Conservation (phyloP, 2,797 vertebrate genomes). For the Smutsia temminckii region DNA sequence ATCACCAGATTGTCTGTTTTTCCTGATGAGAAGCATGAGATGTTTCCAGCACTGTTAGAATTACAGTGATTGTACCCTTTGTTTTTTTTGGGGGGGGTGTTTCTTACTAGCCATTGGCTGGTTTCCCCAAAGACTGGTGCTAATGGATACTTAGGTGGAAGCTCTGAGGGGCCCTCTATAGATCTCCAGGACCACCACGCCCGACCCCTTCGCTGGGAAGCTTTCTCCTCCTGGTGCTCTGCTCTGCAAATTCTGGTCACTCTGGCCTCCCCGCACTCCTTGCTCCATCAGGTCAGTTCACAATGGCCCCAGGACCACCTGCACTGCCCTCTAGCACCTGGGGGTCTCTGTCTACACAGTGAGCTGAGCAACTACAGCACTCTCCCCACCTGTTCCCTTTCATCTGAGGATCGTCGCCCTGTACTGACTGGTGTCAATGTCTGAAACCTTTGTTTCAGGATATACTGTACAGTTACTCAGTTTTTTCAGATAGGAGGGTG, state of each 20-base stretch:
- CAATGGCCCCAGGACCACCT: too few relatives aligned
- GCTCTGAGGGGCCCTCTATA: too few relatives aligned
- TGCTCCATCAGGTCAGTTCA: not conserved
- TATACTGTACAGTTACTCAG: not conserved
- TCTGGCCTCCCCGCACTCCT: not conserved
- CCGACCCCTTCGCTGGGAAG: not conserved
- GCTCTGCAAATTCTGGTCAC: not conserved
- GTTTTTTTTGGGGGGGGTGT: not conserved
- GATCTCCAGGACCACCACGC: not conserved
- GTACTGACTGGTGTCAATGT: too few relatives aligned
- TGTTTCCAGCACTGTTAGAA: not conserved
- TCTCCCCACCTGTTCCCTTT: not conserved
- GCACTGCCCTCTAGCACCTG: not conserved
- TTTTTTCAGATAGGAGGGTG: not conserved
- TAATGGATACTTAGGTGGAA: not conserved
- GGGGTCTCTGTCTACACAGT: too few relatives aligned
- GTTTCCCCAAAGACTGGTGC: not conserved
- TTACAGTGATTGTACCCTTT: not conserved
- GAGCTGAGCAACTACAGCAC: accelerated
- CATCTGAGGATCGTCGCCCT: not conserved
- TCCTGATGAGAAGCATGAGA: not conserved
- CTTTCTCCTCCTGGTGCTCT: not conserved
- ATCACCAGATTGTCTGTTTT: not conserved
- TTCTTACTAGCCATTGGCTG: too few relatives aligned
- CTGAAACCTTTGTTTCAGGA: not conserved